phyloP scores from a whole-genome alignment of 2,888 invertebrate genomes.

The Sarcophaga subvicina region DNA sequence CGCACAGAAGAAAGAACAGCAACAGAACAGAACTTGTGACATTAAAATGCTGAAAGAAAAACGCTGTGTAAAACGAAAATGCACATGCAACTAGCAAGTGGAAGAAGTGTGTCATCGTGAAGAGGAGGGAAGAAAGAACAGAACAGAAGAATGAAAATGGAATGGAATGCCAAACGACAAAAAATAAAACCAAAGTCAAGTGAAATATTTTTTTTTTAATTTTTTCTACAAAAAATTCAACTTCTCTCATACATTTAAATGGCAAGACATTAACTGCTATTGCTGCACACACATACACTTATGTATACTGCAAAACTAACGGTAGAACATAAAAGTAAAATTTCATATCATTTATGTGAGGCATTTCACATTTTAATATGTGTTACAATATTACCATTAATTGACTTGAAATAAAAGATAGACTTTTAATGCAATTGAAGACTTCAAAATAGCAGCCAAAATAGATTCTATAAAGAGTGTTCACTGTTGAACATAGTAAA shows the following conservation, averaged over 20 bases:
- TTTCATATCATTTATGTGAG: neutral
- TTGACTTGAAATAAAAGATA: too few relatives aligned
- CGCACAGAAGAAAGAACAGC: neutral
- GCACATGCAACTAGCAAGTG: constrained; percentile 1
- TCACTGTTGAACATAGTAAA: too few relatives aligned
- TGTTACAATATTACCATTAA: too few relatives aligned
- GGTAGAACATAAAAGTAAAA: too few relatives aligned
- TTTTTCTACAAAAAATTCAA: neutral
- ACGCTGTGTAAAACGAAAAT: neutral
- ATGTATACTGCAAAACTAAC: neutral
- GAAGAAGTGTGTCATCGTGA: neutral
- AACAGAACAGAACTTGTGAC: neutral
- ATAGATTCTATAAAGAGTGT: neutral
- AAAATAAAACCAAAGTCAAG: constrained; percentile 11
- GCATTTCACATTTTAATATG: neutral
- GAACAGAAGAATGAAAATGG: neutral
- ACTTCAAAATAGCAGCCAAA: neutral
- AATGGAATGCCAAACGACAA: neutral
- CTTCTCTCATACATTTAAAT: constrained; percentile 30
- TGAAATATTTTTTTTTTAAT: neutral
- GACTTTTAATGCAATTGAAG: too few relatives aligned
- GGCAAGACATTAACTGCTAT: constrained; percentile 30
- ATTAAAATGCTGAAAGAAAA: neutral
- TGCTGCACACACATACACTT: neutral
- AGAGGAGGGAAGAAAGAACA: neutral